A percentile compares a stretch with the other conserved stretches of the same genome.
phyloP scores from a whole-genome alignment of 1,140 invertebrate genomes.

The Orchesella cincta region DNA sequence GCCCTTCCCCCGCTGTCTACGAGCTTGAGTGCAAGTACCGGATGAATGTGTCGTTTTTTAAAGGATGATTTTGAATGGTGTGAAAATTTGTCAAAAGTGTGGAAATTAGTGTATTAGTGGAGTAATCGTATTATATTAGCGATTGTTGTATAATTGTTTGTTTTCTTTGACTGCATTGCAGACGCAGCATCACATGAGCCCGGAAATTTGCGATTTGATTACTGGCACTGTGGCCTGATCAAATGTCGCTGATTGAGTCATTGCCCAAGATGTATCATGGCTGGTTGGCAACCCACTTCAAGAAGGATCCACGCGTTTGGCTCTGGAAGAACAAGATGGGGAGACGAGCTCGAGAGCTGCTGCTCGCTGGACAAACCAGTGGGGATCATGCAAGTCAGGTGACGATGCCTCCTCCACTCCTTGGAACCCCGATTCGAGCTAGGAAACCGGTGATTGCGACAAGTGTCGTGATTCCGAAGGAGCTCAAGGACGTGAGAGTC shows the following conservation, averaged over 20 bases:
- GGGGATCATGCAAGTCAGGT: neutral
- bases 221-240: no score
- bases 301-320: constrained; percentile 45
- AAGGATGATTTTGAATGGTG: constrained; percentile 51
- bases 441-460: neutral
- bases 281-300: constrained; percentile 27
- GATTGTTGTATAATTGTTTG: no score
- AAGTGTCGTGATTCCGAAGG: neutral
- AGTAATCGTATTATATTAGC: no score
- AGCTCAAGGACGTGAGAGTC: constrained; percentile 11
- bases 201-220: no score
- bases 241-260: neutral
- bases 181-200: no score
- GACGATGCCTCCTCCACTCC: neutral
- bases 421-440: neutral
- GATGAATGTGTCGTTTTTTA: constrained; percentile 54
- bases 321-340: constrained; percentile 43
- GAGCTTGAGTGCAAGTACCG: constrained; percentile 53
- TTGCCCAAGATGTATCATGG: constrained; percentile 14
- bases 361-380: no score
- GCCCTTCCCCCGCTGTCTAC: constrained; percentile 53
- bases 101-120: no score
- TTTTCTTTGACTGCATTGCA: no score
- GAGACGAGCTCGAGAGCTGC: constrained; percentile 3
- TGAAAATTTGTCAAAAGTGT: neutral